A percentile compares a stretch with the other conserved stretches of the same genome.
phyloP scores from a whole-genome alignment of 2,888 invertebrate genomes.

The Spilosoma lubricipeda region DNA sequence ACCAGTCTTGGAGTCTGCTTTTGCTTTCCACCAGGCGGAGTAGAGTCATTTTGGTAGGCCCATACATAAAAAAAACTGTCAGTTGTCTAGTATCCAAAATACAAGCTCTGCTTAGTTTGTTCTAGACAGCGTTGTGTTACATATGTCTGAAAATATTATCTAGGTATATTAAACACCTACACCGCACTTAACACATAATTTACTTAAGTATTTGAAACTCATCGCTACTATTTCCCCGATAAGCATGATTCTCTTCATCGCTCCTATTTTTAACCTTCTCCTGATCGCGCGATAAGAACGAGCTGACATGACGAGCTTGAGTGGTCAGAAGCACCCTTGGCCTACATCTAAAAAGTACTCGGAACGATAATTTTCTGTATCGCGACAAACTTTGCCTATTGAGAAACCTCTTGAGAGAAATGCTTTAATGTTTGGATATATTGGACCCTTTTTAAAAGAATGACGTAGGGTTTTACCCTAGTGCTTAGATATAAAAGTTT shows the following conservation, averaged over 20 bases:
- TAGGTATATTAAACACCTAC: too few relatives aligned
- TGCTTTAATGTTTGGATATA: constrained; percentile 20
- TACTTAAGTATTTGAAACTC: not conserved
- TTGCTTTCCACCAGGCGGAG: too few relatives aligned
- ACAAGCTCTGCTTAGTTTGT: too few relatives aligned
- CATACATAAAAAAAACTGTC: too few relatives aligned
- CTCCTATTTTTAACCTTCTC: constrained; percentile 46
- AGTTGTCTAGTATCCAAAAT: too few relatives aligned
- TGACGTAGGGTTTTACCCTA: constrained; percentile 3
- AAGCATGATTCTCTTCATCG: constrained; percentile 45
- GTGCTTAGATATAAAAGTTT: not conserved
- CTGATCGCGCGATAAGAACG: constrained; percentile 51
- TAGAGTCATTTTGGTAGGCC: too few relatives aligned
- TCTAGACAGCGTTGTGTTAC: too few relatives aligned
- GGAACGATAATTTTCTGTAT: constrained; percentile 57
- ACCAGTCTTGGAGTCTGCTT: too few relatives aligned
- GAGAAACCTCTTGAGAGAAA: constrained; percentile 26
- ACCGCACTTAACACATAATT: not conserved
- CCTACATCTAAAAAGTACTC: constrained; percentile 56
- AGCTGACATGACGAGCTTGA: constrained; percentile 50
- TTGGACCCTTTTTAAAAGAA: constrained; percentile 9
- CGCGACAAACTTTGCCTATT: constrained; percentile 50
- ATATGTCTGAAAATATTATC: too few relatives aligned
- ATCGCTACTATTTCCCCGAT: constrained; percentile 28
- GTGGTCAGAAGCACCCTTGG: constrained; percentile 48